Evolutionary conservation across 1,140 invertebrate genomes (phyloP), one percentile per base, ranked within the genome.

Genomic region (Mesaphorura yosii): DNA sequence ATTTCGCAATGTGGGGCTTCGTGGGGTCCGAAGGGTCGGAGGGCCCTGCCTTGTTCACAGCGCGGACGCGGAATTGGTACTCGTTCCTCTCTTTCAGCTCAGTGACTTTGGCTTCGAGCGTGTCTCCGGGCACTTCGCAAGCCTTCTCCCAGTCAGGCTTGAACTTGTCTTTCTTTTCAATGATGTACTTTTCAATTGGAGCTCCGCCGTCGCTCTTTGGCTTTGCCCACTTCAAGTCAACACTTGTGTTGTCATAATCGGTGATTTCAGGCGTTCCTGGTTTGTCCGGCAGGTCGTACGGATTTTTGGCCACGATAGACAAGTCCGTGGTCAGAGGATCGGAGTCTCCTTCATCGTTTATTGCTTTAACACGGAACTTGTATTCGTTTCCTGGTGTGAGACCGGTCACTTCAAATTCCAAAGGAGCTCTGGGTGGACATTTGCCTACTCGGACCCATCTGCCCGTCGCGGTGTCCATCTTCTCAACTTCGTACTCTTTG

Each of bases 301-400:
- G 93, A 83, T 98, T 94, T 73, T 95, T 97, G 50, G 94, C 94
- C 17, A 92, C 72, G 29, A 85, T 84, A 22, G 84, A 78, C 25
- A 79, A 79, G 26, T 88, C 81, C 28, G 90, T 85, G 39, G 82
- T 82, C 25, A 98, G 72, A 5, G 91, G 92, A 60, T 96, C 91
- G 5, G 91, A 94, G 64, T 93, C 88, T 28, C 94, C 94, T 72
- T 97, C 89, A 58, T 88, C 85, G 67, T 98, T 98, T 48, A 92
- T 81, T 42, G 94, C 94, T 0, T 82, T 85, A 1, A 98, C 93
- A 37, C 93, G 75, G 79, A 98, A 98, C 72, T 93, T 88, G 70
- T 98, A 98, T 67, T 93, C 86, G 55, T 86, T 81, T 7, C 87
- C 87, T 19, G 91, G 88, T 64, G 84, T 86, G 5, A 98, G 73